Evolutionary conservation across 1,140 invertebrate genomes (phyloP).

Genomic region (Scaptomyza montana): DNA sequence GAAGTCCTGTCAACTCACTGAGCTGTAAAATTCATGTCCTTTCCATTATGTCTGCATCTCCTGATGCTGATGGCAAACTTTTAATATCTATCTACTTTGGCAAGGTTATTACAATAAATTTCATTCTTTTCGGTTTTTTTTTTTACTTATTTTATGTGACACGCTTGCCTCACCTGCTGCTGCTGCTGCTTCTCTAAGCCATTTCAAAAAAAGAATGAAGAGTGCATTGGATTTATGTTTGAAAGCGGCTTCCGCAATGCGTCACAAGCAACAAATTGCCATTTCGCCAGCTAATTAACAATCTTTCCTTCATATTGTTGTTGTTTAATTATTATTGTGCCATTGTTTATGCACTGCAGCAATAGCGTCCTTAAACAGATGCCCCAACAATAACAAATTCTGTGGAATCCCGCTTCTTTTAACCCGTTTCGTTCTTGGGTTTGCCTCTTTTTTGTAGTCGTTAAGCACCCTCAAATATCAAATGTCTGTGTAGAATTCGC

Average conservation of each 20-base stretch:
- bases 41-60: not conserved
- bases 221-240: not conserved
- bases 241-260: not conserved
- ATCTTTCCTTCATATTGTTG: conserved; percentile 27
- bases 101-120: not conserved
- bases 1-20: conserved; percentile 11
- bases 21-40: conserved; percentile 8
- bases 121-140: not conserved
- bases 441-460: conserved; percentile 18
- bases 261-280: conserved; percentile 52
- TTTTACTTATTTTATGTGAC: not conserved
- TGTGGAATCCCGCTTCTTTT: conserved; percentile 6
- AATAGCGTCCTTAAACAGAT: conserved; percentile 8
- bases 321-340: too few relatives aligned
- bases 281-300: conserved; percentile 63
- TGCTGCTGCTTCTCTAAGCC: not conserved
- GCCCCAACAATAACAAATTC: too few relatives aligned
- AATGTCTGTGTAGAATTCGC: conserved; percentile 19
- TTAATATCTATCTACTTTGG: not conserved
- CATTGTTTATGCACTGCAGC: not conserved
- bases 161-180: not conserved
- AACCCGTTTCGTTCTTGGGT: not conserved
- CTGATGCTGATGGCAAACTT: not conserved
- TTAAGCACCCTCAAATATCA: conserved; percentile 35
- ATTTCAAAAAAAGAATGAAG: too few relatives aligned